These are phyloP conservation scores for Rhinoderma darwinii DNA, from an alignment of 2,113 vertebrate species.

Conservation along the genomic window DNA sequence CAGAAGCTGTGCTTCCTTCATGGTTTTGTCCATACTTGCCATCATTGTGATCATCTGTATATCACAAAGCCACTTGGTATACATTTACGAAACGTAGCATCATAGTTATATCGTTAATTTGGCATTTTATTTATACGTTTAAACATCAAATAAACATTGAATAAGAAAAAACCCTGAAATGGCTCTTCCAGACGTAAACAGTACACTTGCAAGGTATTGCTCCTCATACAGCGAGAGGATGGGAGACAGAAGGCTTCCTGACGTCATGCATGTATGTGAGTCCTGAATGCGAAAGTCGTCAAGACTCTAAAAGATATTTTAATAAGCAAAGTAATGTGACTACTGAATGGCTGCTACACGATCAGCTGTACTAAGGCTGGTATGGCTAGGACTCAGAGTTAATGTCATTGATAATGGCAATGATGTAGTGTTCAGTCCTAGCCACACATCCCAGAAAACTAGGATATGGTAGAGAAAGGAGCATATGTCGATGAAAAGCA, in stretches of 20 bases:
- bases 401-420: not conserved
- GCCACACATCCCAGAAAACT: not conserved
- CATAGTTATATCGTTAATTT: not conserved
- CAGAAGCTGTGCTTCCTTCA: not conserved
- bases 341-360: not conserved
- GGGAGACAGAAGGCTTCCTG: not conserved
- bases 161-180: not conserved
- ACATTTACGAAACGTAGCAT: not conserved
- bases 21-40: not conserved
- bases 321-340: not conserved
- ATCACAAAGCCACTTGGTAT: no score
- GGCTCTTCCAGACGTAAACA: conserved; percentile 28
- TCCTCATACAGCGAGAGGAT: not conserved
- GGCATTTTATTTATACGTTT: conserved; percentile 9
- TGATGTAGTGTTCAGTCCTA: not conserved
- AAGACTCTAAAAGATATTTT: not conserved
- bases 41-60: not conserved
- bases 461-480: not conserved
- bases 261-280: not conserved
- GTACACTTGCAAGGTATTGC: conserved; percentile 1
- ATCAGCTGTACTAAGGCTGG: not conserved
- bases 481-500: not conserved
- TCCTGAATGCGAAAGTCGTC: not conserved
- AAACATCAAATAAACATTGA: conserved; percentile 25
- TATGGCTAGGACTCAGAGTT: not conserved